Evolutionary conservation across 2,888 invertebrate species (phyloP), one percentile per base, ranked within the genome.

Genomic region (Tupiocoris notatus): DNA sequence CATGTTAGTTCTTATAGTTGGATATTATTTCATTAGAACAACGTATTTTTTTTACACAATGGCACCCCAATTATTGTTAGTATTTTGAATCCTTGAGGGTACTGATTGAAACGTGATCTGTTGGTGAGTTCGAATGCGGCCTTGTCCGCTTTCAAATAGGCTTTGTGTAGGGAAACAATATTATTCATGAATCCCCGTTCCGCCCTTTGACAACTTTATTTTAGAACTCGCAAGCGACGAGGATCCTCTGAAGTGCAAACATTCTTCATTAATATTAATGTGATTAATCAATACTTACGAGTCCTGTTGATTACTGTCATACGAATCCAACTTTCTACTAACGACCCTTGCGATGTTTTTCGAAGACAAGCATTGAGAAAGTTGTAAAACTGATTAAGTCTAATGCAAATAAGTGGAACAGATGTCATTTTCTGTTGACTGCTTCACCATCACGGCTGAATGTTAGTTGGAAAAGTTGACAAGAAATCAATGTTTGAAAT

Each of bases 181-280:
- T 39, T 39, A 39, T 39, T 39, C 39, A 39, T 39, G 39, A 39
- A 39, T 7, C 39, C 39, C 12, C 39, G 12, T 39, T 12, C 39
- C 39, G 12, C 39, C 39, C 39, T 39, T 39, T 39, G 39, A 39
- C 39, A 39, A 39, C 39, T 39, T 39, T 39, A 39, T 39, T 39
- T 39, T 12, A 39, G 39, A 39, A 39, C 39, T 3, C 39, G 39
- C 39, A 7, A 12, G 39, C 39, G 39, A 39, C 39, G 39, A 39
- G 39, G 17, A 25, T 39, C 39, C 39, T 65, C 20, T 65, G 65
- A 25, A 25, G 65, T 18, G 20, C 65, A 39, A 65, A 65, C 65
- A 39, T 39, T 39, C 9, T 25, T 65, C 65, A 65, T 65, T 18
- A 65, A 65, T 65, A 65, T 65, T 65, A 65, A 65, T 65, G 65